Conservation (phyloP, 2,113 vertebrate genomes). For the Myiagra hebetior region DNA sequence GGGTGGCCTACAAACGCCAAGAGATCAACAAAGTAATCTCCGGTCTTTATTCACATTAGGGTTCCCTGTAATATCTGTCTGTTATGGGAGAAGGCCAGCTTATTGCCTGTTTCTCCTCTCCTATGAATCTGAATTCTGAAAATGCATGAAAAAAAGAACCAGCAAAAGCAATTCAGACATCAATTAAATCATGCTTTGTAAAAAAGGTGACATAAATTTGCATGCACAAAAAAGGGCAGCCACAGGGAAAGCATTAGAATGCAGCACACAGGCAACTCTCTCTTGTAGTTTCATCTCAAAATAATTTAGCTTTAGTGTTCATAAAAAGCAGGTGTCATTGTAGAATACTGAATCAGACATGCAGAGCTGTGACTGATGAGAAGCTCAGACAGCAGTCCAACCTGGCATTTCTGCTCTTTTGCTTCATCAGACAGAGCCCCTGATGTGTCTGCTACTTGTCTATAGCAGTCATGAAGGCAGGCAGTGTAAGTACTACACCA, state of each 20-base stretch:
- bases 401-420: background rate
- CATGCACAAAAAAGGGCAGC: background rate
- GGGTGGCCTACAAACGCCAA: background rate
- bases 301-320: background rate
- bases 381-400: background rate
- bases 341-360: background rate
- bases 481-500: fast-evolving
- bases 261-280: background rate
- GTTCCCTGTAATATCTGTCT: background rate
- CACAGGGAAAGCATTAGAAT: background rate
- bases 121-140: background rate
- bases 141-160: background rate
- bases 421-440: background rate
- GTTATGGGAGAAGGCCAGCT: background rate
- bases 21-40: background rate
- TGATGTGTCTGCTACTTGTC: background rate
- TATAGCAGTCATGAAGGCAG: background rate
- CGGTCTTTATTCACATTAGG: background rate
- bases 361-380: background rate
- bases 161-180: background rate
- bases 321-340: background rate
- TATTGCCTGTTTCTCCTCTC: background rate
- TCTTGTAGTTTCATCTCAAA: background rate
- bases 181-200: background rate
- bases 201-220: background rate